These are phyloP conservation scores for Drosophila parthenogenetica DNA, from an alignment of 2,888 invertebrate species.

Conservation along the genomic window DNA sequence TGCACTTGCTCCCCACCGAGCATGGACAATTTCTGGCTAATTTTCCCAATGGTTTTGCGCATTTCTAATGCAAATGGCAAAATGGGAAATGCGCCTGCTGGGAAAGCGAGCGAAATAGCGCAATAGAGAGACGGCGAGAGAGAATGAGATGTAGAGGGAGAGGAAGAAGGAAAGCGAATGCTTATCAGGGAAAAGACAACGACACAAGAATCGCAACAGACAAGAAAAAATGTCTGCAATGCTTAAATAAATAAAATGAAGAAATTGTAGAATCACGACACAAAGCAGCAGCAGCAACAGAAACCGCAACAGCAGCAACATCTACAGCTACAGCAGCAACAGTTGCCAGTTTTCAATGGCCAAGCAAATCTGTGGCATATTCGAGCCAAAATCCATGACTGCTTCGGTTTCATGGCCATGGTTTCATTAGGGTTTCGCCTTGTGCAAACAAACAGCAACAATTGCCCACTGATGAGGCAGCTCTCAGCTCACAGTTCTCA, in stretches of 20 bases:
- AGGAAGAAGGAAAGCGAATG: constrained; percentile 20
- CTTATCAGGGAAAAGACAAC: constrained; percentile 47
- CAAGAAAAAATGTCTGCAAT: constrained; percentile 74
- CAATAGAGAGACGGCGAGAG: constrained; percentile 12
- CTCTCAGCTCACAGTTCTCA: not conserved
- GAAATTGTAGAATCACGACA: constrained; percentile 82
- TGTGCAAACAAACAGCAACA: constrained; percentile 80
- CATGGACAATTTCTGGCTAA: constrained; percentile 75
- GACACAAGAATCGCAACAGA: constrained; percentile 46
- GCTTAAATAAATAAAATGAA: constrained; percentile 81
- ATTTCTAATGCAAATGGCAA: constrained; percentile 70
- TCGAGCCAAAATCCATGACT: constrained; percentile 48
- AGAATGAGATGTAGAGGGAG: constrained; percentile 3
- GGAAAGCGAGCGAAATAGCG: constrained; percentile 20
- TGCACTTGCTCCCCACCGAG: constrained; percentile 73
- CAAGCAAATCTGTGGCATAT: constrained; percentile 45
- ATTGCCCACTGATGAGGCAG: constrained; percentile 62
- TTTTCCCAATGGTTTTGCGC: constrained; percentile 53
- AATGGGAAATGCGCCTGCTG: constrained; percentile 57
- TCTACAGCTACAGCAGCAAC: constrained; percentile 45
- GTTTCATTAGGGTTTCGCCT: constrained; percentile 84
- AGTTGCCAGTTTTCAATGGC: constrained; percentile 24
- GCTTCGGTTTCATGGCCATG: constrained; percentile 66
- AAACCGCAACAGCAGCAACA: constrained; percentile 43
- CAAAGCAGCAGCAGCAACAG: constrained; percentile 45